These are phyloP conservation scores for Teinopalpus imperialis DNA, from an alignment of 2,888 invertebrate genomes.

Conservation along the genomic window DNA sequence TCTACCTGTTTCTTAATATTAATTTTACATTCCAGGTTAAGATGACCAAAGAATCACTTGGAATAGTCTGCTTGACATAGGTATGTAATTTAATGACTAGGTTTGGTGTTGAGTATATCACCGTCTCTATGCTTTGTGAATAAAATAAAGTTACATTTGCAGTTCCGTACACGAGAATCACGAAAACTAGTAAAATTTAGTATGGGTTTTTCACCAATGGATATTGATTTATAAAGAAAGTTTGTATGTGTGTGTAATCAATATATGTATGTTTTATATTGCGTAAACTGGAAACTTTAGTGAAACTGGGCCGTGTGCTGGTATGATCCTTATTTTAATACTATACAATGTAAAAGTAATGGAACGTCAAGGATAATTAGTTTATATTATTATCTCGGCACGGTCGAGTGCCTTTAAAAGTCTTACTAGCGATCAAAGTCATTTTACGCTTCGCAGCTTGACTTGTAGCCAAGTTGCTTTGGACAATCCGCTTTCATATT, in stretches of 20 bases:
- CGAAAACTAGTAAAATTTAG: too few relatives aligned
- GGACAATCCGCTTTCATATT: conserved; percentile 51
- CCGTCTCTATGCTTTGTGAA: too few relatives aligned
- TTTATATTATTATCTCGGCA: conserved; percentile 31
- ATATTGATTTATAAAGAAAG: too few relatives aligned
- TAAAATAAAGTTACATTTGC: too few relatives aligned
- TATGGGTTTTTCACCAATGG: too few relatives aligned
- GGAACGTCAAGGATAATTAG: conserved; percentile 25
- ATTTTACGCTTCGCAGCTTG: conserved; percentile 49
- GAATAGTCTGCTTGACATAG: conserved; percentile 2
- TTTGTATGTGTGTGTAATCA: too few relatives aligned
- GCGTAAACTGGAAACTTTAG: too few relatives aligned
- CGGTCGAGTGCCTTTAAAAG: conserved; percentile 41
- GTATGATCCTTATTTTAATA: neutral
- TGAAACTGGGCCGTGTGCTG: neutral
- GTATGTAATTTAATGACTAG: conserved; percentile 1
- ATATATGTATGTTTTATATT: too few relatives aligned
- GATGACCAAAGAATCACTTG: neutral
- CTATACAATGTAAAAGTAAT: conserved; percentile 11
- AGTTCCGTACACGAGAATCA: too few relatives aligned
- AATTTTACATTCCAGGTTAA: conserved; percentile 15
- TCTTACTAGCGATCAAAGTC: conserved; percentile 39
- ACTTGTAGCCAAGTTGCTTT: conserved; percentile 36
- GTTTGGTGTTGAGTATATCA: too few relatives aligned
- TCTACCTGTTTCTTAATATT: too few relatives aligned